Evolutionary conservation across 2,888 invertebrate species (phyloP), one percentile per base, ranked within the genome.

Genomic region (Lepidocyrtoides sp.): DNA sequence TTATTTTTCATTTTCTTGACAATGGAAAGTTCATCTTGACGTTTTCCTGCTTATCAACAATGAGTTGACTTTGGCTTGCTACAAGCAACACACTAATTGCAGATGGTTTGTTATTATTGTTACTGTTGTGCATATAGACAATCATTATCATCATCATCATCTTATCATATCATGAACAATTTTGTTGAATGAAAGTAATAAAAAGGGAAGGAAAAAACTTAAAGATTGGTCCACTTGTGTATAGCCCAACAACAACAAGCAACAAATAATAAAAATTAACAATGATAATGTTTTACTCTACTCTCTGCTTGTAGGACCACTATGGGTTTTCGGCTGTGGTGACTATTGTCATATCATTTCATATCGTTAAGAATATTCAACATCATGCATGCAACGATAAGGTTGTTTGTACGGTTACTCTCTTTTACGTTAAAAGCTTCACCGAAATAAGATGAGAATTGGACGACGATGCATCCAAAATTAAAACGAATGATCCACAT

Each of bases 21-120:
- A 88, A 88, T 88, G 51, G 69, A 79, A 79, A 88, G 79, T 41
- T 91, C 89, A 82, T 89, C 85, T 91, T 91, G 91, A 91, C 91
- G 63, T 87, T 88, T 88, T 57, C 41, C 60, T 26, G 36, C 26
- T n/a, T 48, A 26, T 48, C 23, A 51, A 48, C 48, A 26, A 3
- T 3, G 20, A 41, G 36, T 20, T 23, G 20, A 54, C 54, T 23
- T 29, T 36, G 36, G 36, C 36, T 36, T 2, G 7, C 36, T 36
- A 77, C 66, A 77, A 82, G 26, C 44, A 17, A 7, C 26, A 54
- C n/a, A 75, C 91, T 91, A 91, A 91, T 91, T 91, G 89, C 69
- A 83, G 86, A 84, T 89, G 87, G 54, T 81, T 88, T 88, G 63
- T 88, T 79, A 81, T 88, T 79, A 81, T 81, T 87, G 81, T 79